Percentiles rank a stretch among this genome's conserved stretches.
phyloP scores from a whole-genome alignment of 2,797 vertebrate genomes.

The Hirundo rustica region DNA sequence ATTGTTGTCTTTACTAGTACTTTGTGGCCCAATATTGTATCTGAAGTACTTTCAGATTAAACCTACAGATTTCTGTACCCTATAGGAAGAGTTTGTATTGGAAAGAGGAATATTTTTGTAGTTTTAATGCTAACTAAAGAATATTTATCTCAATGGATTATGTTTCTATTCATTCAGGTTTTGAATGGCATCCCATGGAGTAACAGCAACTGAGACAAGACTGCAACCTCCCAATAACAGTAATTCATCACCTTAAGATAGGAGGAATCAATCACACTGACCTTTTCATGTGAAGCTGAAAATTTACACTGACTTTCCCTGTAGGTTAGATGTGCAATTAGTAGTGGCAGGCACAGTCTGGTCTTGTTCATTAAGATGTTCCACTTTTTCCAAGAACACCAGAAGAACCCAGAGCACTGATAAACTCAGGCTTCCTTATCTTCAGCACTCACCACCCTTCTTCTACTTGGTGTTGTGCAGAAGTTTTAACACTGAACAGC shows the following conservation, averaged over 20 bases:
- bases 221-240: background rate
- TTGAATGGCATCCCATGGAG: background rate
- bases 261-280: background rate
- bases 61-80: background rate
- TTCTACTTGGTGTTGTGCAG: background rate
- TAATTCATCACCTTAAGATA: background rate
- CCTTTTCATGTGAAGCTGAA: background rate
- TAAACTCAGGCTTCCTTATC: background rate
- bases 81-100: background rate
- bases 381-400: background rate
- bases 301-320: slow-evolving; percentile 3
- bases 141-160: background rate
- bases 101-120: background rate
- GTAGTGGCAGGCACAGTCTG: background rate
- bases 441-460: background rate
- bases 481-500: background rate
- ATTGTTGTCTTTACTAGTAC: background rate
- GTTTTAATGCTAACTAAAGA: background rate
- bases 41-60: background rate
- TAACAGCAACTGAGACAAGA: background rate
- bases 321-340: background rate
- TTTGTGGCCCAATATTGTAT: background rate
- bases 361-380: background rate
- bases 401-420: background rate
- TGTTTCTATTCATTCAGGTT: background rate